These are phyloP conservation scores for Maniola hyperantus DNA, from an alignment of 2,888 invertebrate genomes.

Conservation along the genomic window DNA sequence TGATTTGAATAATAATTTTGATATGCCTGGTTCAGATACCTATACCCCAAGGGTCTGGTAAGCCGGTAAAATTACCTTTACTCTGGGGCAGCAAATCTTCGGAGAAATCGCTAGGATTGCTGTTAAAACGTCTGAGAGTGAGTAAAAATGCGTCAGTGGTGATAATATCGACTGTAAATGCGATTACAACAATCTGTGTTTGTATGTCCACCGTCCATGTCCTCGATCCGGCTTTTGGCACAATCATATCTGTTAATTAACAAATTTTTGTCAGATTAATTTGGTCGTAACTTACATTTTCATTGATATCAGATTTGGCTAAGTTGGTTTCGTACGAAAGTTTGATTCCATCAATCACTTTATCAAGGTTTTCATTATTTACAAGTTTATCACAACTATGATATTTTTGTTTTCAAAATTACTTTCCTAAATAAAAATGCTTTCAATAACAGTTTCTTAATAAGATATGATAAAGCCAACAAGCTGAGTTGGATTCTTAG, in stretches of 20 bases:
- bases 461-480: conserved; percentile 37
- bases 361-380: background rate
- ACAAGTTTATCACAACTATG: background rate
- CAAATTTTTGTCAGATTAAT: background rate
- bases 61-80: conserved; percentile 67
- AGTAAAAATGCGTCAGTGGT: conserved; percentile 53
- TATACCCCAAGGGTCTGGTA: conserved; percentile 62
- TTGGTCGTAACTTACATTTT: background rate
- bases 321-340: background rate
- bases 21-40: conserved; percentile 56
- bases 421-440: background rate
- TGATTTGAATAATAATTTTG: conserved; percentile 18
- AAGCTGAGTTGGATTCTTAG: conserved; percentile 18
- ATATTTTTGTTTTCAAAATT: background rate
- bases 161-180: conserved; percentile 57
- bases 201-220: conserved; percentile 42
- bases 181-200: conserved; percentile 46
- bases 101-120: conserved; percentile 70
- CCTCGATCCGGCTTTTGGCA: conserved; percentile 49
- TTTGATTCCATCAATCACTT: background rate
- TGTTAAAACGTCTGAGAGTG: conserved; percentile 72
- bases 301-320: background rate
- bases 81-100: conserved; percentile 72
- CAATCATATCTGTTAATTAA: conserved; percentile 42
- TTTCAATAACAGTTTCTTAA: background rate